These are phyloP conservation scores for Cryptoblepharus egeriae DNA, from an alignment of 2,797 vertebrate genomes.

Conservation along the genomic window DNA sequence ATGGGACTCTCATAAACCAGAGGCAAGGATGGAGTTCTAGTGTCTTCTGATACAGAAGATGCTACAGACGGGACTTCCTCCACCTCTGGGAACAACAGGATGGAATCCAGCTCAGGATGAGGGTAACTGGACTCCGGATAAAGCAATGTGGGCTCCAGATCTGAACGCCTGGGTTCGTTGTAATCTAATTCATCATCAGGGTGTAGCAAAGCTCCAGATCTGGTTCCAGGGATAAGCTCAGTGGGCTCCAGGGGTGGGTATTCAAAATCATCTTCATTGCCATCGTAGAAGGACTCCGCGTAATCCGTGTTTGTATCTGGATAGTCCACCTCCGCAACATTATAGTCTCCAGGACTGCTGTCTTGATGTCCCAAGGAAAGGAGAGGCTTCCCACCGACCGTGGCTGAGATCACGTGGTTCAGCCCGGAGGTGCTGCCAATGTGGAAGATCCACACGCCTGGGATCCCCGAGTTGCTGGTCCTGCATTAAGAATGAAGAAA, in stretches of 20 bases:
- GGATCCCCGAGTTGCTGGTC: slow-evolving; percentile 85
- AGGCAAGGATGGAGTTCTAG: not conserved
- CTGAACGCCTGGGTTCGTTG: not conserved
- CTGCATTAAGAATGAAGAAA: slow-evolving; percentile 71
- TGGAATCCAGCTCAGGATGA: slow-evolving; percentile 29
- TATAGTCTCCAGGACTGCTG: not conserved
- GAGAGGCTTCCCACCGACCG: slow-evolving; percentile 50
- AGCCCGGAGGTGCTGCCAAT: slow-evolving; percentile 82
- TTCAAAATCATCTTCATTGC: slow-evolving; percentile 72
- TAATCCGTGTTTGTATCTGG: slow-evolving; percentile 70
- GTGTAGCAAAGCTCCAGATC: not conserved
- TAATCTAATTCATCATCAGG: not conserved
- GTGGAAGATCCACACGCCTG: slow-evolving; percentile 93
- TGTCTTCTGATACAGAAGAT: slow-evolving; percentile 40
- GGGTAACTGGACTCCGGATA: slow-evolving; percentile 22
- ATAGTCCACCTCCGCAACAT: slow-evolving; percentile 75
- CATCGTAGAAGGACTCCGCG: slow-evolving; percentile 52
- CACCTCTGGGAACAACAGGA: slow-evolving; percentile 11
- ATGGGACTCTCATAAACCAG: slow-evolving; percentile 13
- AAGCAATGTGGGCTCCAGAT: slow-evolving; percentile 20
- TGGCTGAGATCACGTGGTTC: slow-evolving; percentile 83
- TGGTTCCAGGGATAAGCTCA: not conserved
- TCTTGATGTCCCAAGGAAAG: slow-evolving; percentile 44
- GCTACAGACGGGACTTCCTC: slow-evolving; percentile 45
- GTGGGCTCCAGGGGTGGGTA: slow-evolving; percentile 64